Percentiles rank a stretch among this genome's conserved stretches.
Conservation (phyloP, 2,888 invertebrate species). For the Teinopalpus imperialis region DNA sequence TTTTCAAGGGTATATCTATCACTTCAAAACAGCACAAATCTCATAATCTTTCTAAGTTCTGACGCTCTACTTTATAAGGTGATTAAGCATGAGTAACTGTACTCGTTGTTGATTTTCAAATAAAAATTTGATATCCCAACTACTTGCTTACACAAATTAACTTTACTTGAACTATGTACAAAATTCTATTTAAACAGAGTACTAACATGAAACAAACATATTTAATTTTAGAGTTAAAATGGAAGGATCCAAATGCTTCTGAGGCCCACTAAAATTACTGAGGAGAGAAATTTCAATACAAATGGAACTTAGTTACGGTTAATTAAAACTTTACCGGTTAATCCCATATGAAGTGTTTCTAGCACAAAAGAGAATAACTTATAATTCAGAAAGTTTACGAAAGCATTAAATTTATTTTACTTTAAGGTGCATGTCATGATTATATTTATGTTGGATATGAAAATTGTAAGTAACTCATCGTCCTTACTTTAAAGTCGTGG, state of each 20-base stretch:
- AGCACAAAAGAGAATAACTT: constrained; percentile 17
- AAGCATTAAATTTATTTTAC: neutral
- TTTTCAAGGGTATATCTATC: too few relatives aligned
- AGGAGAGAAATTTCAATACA: constrained; percentile 17
- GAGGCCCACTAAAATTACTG: constrained; percentile 14
- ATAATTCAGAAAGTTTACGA: constrained; percentile 4
- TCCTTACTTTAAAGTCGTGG: too few relatives aligned
- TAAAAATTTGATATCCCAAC: too few relatives aligned
- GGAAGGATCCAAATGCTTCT: constrained; percentile 8
- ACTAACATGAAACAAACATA: constrained; percentile 8
- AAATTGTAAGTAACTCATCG: too few relatives aligned
- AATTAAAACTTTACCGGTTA: constrained; percentile 20
- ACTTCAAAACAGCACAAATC: too few relatives aligned
- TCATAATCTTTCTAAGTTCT: too few relatives aligned
- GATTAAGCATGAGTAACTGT: too few relatives aligned
- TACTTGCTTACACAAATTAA: too few relatives aligned
- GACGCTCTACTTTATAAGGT: too few relatives aligned
- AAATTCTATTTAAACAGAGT: constrained; percentile 4
- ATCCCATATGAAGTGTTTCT: constrained; percentile 21
- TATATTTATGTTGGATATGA: too few relatives aligned
- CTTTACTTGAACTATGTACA: neutral
- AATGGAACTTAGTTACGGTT: constrained; percentile 19
- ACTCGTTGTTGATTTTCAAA: too few relatives aligned
- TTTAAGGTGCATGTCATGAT: neutral
- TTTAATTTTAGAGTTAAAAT: constrained; percentile 7